phyloP scores from a whole-genome alignment of 1,140 invertebrate species.

The Steinernema khuongi region DNA sequence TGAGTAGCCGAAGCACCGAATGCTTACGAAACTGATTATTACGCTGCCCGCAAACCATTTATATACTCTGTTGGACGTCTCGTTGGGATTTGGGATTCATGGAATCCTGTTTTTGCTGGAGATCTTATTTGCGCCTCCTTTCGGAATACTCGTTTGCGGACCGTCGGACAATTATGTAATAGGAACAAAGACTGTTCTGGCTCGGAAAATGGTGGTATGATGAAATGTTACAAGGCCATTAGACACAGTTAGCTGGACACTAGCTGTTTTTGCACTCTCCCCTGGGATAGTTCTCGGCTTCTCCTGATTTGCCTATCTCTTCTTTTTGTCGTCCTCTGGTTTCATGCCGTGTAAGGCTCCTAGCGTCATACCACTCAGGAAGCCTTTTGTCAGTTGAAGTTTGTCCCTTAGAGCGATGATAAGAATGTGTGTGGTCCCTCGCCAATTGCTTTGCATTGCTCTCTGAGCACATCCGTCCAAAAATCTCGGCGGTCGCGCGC shows the following conservation, averaged over 20 bases:
- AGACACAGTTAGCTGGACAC: no score
- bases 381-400: no score
- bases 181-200: not conserved
- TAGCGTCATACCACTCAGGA: no score
- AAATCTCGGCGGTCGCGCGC: not conserved
- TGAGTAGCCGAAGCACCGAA: not conserved
- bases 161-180: constrained; percentile 4
- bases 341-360: no score
- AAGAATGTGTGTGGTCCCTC: not conserved
- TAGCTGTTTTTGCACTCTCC: no score
- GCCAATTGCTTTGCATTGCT: not conserved
- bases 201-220: not conserved
- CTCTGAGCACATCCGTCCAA: not conserved
- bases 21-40: constrained; percentile 13
- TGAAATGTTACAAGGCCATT: constrained; percentile 2
- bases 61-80: constrained; percentile 3
- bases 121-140: constrained; percentile 13
- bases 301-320: no score
- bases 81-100: not conserved
- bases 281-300: no score
- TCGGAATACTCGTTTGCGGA: not conserved
- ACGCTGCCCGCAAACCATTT: constrained; percentile 11
- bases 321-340: no score
- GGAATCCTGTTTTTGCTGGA: constrained; percentile 11
- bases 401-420: no score